Base-by-base conservation (phyloP, 1,140 invertebrate species). In the Drosophila tsacasi region DNA sequence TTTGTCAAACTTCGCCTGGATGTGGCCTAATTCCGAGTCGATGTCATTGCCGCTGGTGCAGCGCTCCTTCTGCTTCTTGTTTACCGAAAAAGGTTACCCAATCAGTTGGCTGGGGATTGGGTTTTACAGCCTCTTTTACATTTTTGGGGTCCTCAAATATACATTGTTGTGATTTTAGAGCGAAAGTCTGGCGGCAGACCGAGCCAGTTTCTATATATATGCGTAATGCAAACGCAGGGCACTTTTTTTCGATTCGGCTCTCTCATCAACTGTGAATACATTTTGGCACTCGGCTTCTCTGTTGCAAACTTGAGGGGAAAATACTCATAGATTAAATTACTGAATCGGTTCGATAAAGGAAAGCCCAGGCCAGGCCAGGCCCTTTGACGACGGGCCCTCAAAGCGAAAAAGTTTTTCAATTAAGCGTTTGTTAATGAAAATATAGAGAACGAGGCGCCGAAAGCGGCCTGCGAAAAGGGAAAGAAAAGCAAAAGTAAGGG, bases 361-460 rank as follows among this genome's bases (percentile, higher is more conserved):
- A 27, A 12, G 39, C 15, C 54, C 32, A 17, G 27, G 37, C 61
- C 42, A 37, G 39, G 62, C 47, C 30, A 25, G 30, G 61, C 21
- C 49, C 49, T 71, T 57, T 69, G 80, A 74, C 73, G 77, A 15
- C 54, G 35, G 35, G 19, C 65, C 42, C 77, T 79, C 81, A 87
- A 84, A 89, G 84, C 66, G 68, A 69, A 84, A 74, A 87, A 89
- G 65, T 87, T 87, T 87, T 87, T 89, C 83, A 87, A 87, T 87
- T 89, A 89, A 81, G 76, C 84, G 76, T 89, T 73, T 87, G 72
- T 89, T 87, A 79, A 80, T 78, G 77, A 89, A 86, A 80, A 83
- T 69, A 71, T 75, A 71, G 67, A 74, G 67, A n/a, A n/a, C n/a
- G n/a, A 64, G 42, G 52, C 57, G 50, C 54, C 50, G 39, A 66